Evolutionary conservation across 2,888 invertebrate species (phyloP).

Genomic region (Panzeria rudis): DNA sequence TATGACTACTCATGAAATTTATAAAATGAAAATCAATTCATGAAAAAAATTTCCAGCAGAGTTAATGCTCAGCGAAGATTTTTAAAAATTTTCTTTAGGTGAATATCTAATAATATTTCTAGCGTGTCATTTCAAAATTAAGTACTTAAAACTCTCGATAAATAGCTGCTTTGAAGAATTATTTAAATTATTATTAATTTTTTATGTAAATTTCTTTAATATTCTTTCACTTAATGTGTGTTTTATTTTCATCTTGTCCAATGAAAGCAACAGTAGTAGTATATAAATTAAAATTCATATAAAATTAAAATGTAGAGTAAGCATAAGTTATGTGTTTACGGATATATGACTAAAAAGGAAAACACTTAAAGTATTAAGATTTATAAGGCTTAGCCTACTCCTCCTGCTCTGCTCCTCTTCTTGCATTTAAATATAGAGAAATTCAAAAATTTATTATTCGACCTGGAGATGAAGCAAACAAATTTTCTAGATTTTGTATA

Average conservation of each 20-base stretch:
- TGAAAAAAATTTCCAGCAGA: too few relatives aligned
- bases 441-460: not conserved
- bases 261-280: not conserved
- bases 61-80: too few relatives aligned
- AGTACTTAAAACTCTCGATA: not conserved
- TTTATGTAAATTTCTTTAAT: slow-evolving; percentile 30
- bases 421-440: not conserved
- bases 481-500: slow-evolving; percentile 28
- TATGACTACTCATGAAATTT: too few relatives aligned
- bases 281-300: slow-evolving; percentile 45
- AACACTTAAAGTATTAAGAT: slow-evolving; percentile 59
- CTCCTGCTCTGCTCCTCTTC: not conserved
- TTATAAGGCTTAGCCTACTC: slow-evolving; percentile 44
- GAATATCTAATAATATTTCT: not conserved
- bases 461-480: not conserved
- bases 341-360: slow-evolving; percentile 20
- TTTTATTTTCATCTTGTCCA: not conserved
- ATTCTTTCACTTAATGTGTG: slow-evolving; percentile 4
- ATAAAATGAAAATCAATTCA: too few relatives aligned
- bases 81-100: not conserved
- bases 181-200: slow-evolving; percentile 34
- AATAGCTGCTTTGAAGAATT: not conserved
- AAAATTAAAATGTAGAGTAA: slow-evolving; percentile 28
- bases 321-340: slow-evolving; percentile 7
- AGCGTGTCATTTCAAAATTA: not conserved